Conservation (phyloP, 2,113 vertebrate genomes). For the Myiopsitta monachus region DNA sequence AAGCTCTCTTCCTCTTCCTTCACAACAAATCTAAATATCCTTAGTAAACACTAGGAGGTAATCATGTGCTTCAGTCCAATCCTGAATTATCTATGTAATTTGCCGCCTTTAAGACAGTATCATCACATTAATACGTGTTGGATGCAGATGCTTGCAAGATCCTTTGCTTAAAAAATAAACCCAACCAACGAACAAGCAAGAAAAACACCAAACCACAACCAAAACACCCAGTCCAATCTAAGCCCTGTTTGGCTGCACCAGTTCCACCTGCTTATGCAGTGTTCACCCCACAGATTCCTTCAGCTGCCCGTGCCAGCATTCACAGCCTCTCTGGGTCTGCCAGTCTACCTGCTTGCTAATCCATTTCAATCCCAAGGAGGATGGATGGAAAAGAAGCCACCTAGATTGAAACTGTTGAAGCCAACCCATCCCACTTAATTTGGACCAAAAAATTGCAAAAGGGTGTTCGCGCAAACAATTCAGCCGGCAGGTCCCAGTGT, state of each 20-base stretch:
- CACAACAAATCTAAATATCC: neutral
- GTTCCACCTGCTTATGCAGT: neutral
- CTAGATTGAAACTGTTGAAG: neutral
- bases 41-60: neutral
- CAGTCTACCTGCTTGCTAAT: neutral
- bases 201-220: neutral
- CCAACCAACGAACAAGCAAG: neutral
- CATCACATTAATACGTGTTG: accelerated
- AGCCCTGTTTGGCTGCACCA: neutral
- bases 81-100: neutral
- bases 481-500: neutral
- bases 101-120: neutral
- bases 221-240: neutral
- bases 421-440: neutral
- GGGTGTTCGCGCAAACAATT: neutral
- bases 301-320: neutral
- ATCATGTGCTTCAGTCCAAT: neutral
- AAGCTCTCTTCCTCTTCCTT: neutral
- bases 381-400: neutral
- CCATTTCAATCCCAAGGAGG: neutral
- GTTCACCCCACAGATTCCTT: accelerated
- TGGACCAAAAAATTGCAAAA: neutral
- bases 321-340: neutral
- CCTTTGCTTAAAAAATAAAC: neutral
- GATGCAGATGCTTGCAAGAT: neutral